Base-by-base conservation (phyloP, 2,888 invertebrate genomes). In the Achlya flavicornis region DNA sequence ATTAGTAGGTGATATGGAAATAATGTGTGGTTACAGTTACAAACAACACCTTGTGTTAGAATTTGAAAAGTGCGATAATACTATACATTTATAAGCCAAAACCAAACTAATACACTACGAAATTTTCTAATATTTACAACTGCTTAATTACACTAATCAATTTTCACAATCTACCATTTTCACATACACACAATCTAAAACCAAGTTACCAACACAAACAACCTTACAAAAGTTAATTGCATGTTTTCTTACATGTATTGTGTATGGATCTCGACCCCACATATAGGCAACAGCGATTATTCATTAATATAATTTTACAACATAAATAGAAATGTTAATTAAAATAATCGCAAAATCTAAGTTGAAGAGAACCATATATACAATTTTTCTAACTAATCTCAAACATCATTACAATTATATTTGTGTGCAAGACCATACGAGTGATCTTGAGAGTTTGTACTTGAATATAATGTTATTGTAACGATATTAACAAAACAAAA, bases 1-100 rank as follows among this genome's bases (percentile, higher is more conserved):
- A 92, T 92, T 93, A 93, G 91, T 92, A 89, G 70, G 83, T 84
- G 90, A 84, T 65, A 69, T 19, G 81, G 75, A 79, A 80, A 74
- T 69, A 67, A 77, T 80, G 77, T 79, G 77, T 67, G 63, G 73
- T 81, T 84, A 83, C 62, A 74, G 73, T 81, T 84, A 83, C 62
- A 74, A 66, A 87, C 83, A 74, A 70, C 85, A 86, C 87, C 87
- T 63, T 57, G 67, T 70, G 73, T 64, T 73, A 63, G 68, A 26
- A 26, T 26, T 26, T 26, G 26, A 61, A 57, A 43, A 43, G 59
- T 64, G 59, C 57, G 61, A 35, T 3, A 41, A 48, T 35, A 60
- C 26, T 3, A 59, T 64, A 68, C 16, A 63, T 32, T 59, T 61
- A 35, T 63, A 43, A 57, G 57, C 48, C 68, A 63, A 62, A 19